Conservation (phyloP, 2,113 vertebrate genomes). For the Crocuta crocuta region DNA sequence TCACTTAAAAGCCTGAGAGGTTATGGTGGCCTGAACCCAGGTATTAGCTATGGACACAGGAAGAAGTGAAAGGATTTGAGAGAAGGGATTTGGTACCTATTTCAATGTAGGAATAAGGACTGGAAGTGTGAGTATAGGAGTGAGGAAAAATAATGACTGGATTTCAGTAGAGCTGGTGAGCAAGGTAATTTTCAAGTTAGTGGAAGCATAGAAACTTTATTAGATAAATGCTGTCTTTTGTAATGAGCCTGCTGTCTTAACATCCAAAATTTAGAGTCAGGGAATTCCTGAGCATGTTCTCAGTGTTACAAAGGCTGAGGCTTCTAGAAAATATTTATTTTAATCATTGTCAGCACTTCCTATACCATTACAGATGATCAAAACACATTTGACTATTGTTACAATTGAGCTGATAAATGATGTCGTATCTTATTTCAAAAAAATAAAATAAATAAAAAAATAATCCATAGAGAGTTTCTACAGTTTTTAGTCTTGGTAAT, state of each 20-base stretch:
- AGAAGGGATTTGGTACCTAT: background rate
- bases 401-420: background rate
- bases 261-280: background rate
- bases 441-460: background rate
- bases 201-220: background rate
- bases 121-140: background rate
- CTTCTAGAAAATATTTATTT: background rate
- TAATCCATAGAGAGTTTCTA: background rate
- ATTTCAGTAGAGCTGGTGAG: background rate
- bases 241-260: background rate
- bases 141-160: background rate
- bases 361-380: background rate
- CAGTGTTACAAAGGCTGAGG: background rate
- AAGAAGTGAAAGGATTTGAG: background rate
- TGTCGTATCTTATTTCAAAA: background rate
- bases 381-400: background rate
- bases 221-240: background rate
- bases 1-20: background rate
- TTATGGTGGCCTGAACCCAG: background rate
- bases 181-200: background rate
- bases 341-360: background rate
- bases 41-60: background rate
- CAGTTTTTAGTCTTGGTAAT: background rate
- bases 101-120: background rate
- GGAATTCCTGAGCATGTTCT: background rate